Evolutionary conservation across 1,140 invertebrate genomes (phyloP).

Genomic region (Antheraea pernyi): DNA sequence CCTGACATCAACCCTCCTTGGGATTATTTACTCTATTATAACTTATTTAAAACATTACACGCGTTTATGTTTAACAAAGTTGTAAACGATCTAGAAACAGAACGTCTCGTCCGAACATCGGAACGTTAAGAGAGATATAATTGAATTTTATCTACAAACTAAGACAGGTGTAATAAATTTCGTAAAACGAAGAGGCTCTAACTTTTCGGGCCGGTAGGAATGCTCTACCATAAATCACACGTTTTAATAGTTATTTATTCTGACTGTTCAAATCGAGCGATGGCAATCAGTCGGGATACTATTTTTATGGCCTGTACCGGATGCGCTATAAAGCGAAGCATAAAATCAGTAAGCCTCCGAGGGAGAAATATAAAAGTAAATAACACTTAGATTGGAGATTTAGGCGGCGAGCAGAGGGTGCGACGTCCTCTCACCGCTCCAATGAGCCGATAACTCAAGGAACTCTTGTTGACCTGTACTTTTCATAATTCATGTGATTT

Average conservation of each 20-base stretch:
- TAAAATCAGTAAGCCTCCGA: constrained; percentile 67
- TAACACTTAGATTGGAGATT: constrained; percentile 65
- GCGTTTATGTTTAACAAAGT: no score
- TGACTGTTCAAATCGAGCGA: constrained; percentile 48
- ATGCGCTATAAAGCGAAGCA: constrained; percentile 65
- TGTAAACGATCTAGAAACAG: no score
- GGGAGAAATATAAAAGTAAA: constrained; percentile 67
- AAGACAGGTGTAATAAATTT: constrained; percentile 11
- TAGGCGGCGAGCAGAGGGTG: constrained; percentile 30
- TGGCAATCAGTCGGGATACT: constrained; percentile 65
- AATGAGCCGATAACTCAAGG: constrained; percentile 31
- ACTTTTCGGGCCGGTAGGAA: constrained; percentile 21
- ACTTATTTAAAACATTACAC: no score
- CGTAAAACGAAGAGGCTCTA: constrained; percentile 4
- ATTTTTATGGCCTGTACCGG: constrained; percentile 68
- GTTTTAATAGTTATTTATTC: constrained; percentile 66
- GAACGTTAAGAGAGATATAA: constrained; percentile 6
- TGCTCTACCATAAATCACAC: constrained; percentile 37
- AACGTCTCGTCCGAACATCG: background rate
- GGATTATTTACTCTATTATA: no score
- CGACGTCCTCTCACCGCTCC: constrained; percentile 27
- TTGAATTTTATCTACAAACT: constrained; percentile 12
- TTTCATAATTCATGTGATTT: constrained; percentile 19
- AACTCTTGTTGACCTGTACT: constrained; percentile 29
- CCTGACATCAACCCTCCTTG: no score